These are phyloP conservation scores for Aquatica leii DNA, from an alignment of 2,888 invertebrate species.

Conservation along the genomic window DNA sequence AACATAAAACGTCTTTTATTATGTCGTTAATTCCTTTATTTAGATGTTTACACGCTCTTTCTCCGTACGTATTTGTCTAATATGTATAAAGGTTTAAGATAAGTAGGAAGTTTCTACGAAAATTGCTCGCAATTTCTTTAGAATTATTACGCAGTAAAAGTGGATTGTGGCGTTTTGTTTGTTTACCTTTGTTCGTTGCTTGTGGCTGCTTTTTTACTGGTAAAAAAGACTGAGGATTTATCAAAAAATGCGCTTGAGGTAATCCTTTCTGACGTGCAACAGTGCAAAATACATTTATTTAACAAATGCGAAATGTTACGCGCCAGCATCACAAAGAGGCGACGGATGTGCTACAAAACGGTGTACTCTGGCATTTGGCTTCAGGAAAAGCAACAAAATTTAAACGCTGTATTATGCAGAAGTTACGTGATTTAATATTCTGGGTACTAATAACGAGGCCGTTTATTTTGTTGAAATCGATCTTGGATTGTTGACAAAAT, in stretches of 20 bases:
- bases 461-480: no score
- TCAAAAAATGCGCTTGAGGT: not conserved
- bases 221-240: not conserved
- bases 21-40: conserved; percentile 27
- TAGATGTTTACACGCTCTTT: conserved; percentile 18
- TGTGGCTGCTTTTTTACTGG: conserved; percentile 1
- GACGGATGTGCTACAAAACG: conserved; percentile 14
- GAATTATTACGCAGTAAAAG: conserved; percentile 39
- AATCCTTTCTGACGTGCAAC: not conserved
- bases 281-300: conserved; percentile 1
- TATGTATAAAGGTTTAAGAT: conserved; percentile 36
- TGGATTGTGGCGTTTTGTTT: conserved; percentile 38
- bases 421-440: no score
- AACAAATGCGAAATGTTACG: conserved; percentile 8
- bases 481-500: no score
- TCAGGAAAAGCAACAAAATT: conserved; percentile 9
- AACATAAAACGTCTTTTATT: conserved; percentile 25
- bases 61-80: conserved; percentile 21
- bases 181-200: conserved; percentile 34
- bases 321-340: conserved; percentile 8
- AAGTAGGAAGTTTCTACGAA: conserved; percentile 35
- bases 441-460: no score
- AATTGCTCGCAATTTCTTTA: conserved; percentile 39
- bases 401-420: no score
- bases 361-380: not conserved